Conservation (phyloP, 2,888 invertebrate species). For the Hydraecia micacea region DNA sequence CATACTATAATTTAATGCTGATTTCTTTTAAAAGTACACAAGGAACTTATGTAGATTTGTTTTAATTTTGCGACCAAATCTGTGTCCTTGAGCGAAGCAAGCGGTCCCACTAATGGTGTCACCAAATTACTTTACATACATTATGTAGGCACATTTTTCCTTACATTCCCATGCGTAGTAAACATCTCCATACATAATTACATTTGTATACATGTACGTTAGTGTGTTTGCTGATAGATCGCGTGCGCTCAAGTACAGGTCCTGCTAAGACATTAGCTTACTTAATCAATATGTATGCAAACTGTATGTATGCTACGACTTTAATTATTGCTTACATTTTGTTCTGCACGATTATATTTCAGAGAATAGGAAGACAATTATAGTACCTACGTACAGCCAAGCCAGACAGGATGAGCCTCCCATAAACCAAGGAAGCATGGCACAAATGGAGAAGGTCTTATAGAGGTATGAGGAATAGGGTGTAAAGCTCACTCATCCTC, state of each 20-base stretch:
- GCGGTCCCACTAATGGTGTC: conserved; percentile 35
- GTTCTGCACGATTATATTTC: conserved; percentile 25
- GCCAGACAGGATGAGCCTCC: background rate
- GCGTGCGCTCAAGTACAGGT: conserved; percentile 59
- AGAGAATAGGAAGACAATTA: background rate
- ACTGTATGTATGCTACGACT: conserved; percentile 35
- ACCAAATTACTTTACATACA: conserved; percentile 57
- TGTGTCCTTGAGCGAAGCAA: conserved; percentile 6
- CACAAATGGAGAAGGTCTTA: too few species aligned
- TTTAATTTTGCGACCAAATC: conserved; percentile 14
- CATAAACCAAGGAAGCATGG: background rate
- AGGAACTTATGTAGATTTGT: background rate
- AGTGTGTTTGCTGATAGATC: conserved; percentile 59
- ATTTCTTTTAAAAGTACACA: background rate
- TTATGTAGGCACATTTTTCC: conserved; percentile 31
- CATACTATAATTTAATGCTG: background rate
- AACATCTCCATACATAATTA: conserved; percentile 43
- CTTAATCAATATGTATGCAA: conserved; percentile 62
- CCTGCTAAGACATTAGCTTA: conserved; percentile 58
- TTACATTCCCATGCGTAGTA: conserved; percentile 51
- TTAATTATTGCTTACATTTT: conserved; percentile 48
- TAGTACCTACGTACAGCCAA: background rate
- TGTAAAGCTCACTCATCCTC: too few species aligned
- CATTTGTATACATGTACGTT: conserved; percentile 9
- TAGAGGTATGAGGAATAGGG: too few species aligned